Conservation (phyloP, 2,797 vertebrate species). For the Anabas testudineus region DNA sequence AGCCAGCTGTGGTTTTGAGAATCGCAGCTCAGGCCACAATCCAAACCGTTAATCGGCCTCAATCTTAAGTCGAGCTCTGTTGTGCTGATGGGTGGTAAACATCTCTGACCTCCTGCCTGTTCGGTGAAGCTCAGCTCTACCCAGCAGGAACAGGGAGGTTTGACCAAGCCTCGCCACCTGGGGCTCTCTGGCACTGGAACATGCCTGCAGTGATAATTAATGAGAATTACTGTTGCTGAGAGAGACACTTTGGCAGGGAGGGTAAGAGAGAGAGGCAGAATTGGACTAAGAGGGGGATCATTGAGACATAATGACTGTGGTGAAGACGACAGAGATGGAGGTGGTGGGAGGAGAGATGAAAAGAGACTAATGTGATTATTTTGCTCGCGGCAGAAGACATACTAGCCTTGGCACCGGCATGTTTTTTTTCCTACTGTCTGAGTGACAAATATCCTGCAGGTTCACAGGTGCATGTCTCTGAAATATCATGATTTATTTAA, state of each 20-base stretch:
- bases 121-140: conserved; percentile 3
- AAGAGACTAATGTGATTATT: conserved; percentile 65
- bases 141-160: conserved; percentile 41
- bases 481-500: conserved; percentile 47
- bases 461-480: conserved; percentile 38
- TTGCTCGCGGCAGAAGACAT: conserved; percentile 48
- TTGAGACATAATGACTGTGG: conserved; percentile 66
- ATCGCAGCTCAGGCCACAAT: background rate
- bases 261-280: conserved; percentile 30
- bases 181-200: conserved; percentile 63
- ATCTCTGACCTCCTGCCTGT: conserved; percentile 39
- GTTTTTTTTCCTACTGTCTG: conserved; percentile 6
- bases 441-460: conserved; percentile 33
- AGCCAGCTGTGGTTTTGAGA: background rate
- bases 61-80: conserved; percentile 10
- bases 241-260: conserved; percentile 62
- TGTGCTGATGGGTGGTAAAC: conserved; percentile 15
- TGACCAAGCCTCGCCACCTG: conserved; percentile 55
- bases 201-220: conserved; percentile 74
- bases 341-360: conserved; percentile 59
- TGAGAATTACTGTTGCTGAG: conserved; percentile 67
- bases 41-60: conserved; percentile 7
- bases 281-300: conserved; percentile 50
- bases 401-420: conserved; percentile 8
- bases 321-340: conserved; percentile 58